Evolutionary conservation across 2,113 vertebrate species (phyloP).

Genomic region (Pelecanus crispus): DNA sequence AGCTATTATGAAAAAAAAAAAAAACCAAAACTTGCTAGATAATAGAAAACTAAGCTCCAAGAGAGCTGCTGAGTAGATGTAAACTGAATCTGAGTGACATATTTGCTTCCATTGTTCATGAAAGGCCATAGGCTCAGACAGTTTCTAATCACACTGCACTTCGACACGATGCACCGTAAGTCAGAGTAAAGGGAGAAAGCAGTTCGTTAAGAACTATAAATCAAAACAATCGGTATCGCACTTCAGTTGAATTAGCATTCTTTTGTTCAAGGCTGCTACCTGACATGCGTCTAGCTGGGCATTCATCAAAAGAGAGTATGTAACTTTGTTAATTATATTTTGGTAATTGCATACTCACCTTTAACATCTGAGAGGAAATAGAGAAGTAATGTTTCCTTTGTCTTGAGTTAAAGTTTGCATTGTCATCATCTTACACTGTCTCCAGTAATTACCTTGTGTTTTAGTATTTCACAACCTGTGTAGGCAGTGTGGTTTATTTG

Average conservation of each 20-base stretch:
- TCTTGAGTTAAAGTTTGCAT: neutral
- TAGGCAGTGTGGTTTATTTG: neutral
- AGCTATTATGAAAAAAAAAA: neutral
- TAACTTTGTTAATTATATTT: constrained; percentile 44
- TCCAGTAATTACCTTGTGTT: constrained; percentile 14
- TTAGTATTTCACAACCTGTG: neutral
- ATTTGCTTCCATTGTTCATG: neutral
- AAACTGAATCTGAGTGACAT: neutral
- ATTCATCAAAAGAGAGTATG: neutral
- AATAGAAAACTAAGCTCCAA: neutral
- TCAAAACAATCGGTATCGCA: neutral
- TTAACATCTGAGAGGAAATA: neutral
- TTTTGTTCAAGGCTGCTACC: neutral
- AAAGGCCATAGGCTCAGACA: neutral
- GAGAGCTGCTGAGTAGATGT: neutral
- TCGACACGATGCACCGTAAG: neutral
- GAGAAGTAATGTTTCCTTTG: constrained; percentile 26
- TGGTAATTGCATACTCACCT: constrained; percentile 43
- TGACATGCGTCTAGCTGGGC: neutral
- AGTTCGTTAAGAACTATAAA: constrained; percentile 11
- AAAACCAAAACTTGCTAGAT: neutral
- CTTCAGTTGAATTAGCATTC: constrained; percentile 18
- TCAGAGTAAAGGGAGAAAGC: neutral
- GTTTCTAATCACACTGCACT: constrained; percentile 36
- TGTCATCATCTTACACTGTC: neutral